These are phyloP conservation scores for Lethenteron reissneri DNA, from an alignment of 2,113 vertebrate genomes.

Conservation along the genomic window DNA sequence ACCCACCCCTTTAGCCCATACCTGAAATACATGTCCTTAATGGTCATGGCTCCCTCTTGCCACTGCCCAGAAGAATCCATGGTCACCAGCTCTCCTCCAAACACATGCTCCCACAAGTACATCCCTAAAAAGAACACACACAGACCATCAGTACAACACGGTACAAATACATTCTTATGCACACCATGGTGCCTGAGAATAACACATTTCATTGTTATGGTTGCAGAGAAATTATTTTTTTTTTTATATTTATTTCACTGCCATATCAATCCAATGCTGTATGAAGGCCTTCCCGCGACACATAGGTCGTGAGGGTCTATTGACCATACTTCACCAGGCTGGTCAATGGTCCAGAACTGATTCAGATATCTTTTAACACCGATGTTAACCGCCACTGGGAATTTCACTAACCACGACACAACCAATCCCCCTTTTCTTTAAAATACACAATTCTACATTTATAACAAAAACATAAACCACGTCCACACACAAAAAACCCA, in stretches of 20 bases:
- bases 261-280: background rate
- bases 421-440: too few relatives aligned
- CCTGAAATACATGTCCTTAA: background rate
- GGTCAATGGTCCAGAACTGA: too few relatives aligned
- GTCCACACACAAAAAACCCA: too few relatives aligned
- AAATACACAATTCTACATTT: too few relatives aligned
- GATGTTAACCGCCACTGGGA: too few relatives aligned
- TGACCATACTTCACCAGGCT: too few relatives aligned
- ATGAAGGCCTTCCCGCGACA: background rate
- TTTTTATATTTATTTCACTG: background rate
- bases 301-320: background rate
- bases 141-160: too few relatives aligned
- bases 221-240: background rate
- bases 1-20: background rate
- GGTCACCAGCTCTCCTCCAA: background rate
- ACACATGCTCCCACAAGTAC: slow-evolving; percentile 5
- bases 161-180: background rate
- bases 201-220: background rate
- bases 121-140: background rate
- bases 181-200: background rate
- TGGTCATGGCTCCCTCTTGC: background rate
- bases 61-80: background rate
- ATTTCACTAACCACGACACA: too few relatives aligned
- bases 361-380: too few relatives aligned
- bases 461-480: too few relatives aligned